These are phyloP conservation scores for Caenorhabditis sinica DNA, from an alignment of 2,888 invertebrate genomes.

Conservation along the genomic window DNA sequence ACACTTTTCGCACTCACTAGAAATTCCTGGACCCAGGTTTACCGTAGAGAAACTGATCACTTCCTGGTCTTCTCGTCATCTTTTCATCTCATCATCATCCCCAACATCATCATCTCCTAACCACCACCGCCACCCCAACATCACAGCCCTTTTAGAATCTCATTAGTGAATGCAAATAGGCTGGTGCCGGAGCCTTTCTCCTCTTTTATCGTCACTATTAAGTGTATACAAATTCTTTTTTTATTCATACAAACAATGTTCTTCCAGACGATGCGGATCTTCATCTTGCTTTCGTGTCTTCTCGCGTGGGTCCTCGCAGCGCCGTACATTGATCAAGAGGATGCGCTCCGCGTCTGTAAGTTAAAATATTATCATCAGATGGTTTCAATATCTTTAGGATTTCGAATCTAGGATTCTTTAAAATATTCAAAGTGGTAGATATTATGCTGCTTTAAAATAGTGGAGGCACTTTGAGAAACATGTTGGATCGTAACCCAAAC, in stretches of 20 bases:
- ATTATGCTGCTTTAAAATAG: too few relatives aligned
- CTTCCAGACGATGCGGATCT: constrained; percentile 62
- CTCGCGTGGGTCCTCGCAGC: constrained; percentile 69
- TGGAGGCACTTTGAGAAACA: too few relatives aligned
- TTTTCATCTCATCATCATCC: constrained; percentile 20
- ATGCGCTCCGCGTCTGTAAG: constrained; percentile 62
- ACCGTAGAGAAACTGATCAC: constrained; percentile 44
- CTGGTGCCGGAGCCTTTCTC: background rate
- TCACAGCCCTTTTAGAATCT: constrained; percentile 43
- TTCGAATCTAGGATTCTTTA: too few relatives aligned
- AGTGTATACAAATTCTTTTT: background rate
- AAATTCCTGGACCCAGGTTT: constrained; percentile 15
- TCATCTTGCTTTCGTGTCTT: constrained; percentile 65
- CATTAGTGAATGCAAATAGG: constrained; percentile 59
- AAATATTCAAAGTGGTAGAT: too few relatives aligned
- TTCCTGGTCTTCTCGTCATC: constrained; percentile 13
- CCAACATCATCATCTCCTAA: constrained; percentile 12
- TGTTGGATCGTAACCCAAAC: too few relatives aligned
- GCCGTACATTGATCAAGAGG: constrained; percentile 61
- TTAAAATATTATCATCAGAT: too few relatives aligned
- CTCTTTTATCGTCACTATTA: background rate
- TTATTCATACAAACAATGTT: constrained; percentile 13
- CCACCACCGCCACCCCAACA: background rate
- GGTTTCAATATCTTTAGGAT: too few relatives aligned
- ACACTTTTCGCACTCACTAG: background rate